Conservation (phyloP, 1,140 invertebrate genomes). For the Drosophila albomicans region DNA sequence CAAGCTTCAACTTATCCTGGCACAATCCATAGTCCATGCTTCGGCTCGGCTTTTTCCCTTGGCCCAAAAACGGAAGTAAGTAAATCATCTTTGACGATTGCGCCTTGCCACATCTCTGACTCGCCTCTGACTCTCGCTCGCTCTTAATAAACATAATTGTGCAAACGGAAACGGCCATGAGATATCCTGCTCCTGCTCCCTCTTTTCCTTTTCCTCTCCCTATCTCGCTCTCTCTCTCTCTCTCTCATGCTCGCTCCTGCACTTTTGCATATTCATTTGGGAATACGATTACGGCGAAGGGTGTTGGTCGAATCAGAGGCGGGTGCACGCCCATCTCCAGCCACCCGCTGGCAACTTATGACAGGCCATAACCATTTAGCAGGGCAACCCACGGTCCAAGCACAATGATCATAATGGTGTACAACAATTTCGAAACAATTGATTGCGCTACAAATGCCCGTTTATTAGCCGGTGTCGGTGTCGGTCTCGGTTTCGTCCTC, state of each 20-base stretch:
- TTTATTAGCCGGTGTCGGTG: slow-evolving; percentile 65
- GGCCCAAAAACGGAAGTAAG: slow-evolving; percentile 66
- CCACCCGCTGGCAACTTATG: slow-evolving; percentile 71
- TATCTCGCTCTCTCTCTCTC: background rate
- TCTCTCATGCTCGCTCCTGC: slow-evolving; percentile 24
- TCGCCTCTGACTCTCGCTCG: slow-evolving; percentile 28
- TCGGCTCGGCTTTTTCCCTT: background rate
- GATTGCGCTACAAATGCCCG: slow-evolving; percentile 82
- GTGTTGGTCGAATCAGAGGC: background rate
- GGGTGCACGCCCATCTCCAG: slow-evolving; percentile 8
- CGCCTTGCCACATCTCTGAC: slow-evolving; percentile 32
- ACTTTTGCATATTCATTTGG: slow-evolving; percentile 83
- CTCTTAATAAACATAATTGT: slow-evolving; percentile 83
- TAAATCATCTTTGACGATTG: slow-evolving; percentile 83
- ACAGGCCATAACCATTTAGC: slow-evolving; percentile 82
- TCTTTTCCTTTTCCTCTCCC: background rate
- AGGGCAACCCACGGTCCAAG: slow-evolving; percentile 37
- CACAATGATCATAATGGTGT: slow-evolving; percentile 78
- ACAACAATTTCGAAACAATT: slow-evolving; percentile 83
- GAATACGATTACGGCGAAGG: slow-evolving; percentile 49
- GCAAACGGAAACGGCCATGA: slow-evolving; percentile 79
- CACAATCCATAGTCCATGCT: background rate
- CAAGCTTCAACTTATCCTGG: background rate
- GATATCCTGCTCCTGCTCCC: slow-evolving; percentile 61
- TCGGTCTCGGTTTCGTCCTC: slow-evolving; percentile 12